phyloP scores from a whole-genome alignment of 2,113 vertebrate species.

The Apodemus speciosus region DNA sequence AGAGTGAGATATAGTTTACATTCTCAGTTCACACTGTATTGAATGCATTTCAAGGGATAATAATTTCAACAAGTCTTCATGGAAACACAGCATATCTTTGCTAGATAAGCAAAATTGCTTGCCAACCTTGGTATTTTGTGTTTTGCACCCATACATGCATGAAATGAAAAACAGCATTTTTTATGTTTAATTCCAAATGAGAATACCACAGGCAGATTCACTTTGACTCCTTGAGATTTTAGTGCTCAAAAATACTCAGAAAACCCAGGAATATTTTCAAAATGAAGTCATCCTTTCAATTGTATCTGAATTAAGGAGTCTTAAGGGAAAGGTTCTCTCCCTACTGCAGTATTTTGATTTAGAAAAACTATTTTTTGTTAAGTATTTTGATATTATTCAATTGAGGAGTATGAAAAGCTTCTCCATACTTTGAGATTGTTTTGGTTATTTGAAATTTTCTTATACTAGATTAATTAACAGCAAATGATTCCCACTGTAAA shows the following conservation, averaged over 20 bases:
- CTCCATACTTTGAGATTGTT: conserved; percentile 80
- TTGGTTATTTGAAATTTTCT: conserved; percentile 81
- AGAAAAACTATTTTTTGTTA: conserved; percentile 86
- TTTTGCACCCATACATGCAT: conserved; percentile 52
- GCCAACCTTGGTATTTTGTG: conserved; percentile 56
- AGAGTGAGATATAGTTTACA: neutral
- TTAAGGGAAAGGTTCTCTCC: conserved; percentile 83
- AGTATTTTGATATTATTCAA: conserved; percentile 80
- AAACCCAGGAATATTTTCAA: conserved; percentile 65
- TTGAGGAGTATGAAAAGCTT: conserved; percentile 75
- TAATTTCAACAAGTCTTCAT: conserved; percentile 32
- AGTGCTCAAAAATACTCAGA: conserved; percentile 62
- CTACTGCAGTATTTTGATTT: conserved; percentile 81
- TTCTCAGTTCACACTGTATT: neutral
- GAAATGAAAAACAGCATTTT: conserved; percentile 58
- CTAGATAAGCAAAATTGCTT: conserved; percentile 65
- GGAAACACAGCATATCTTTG: conserved; percentile 59
- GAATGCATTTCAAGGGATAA: conserved; percentile 52
- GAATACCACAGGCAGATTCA: conserved; percentile 66
- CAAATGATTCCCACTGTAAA: conserved; percentile 44
- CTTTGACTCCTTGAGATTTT: conserved; percentile 67
- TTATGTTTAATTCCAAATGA: conserved; percentile 47
- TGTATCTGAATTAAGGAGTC: conserved; percentile 80
- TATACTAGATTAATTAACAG: conserved; percentile 80
- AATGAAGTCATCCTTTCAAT: conserved; percentile 72